phyloP scores from a whole-genome alignment of 2,113 vertebrate species.

The Carlito syrichta region DNA sequence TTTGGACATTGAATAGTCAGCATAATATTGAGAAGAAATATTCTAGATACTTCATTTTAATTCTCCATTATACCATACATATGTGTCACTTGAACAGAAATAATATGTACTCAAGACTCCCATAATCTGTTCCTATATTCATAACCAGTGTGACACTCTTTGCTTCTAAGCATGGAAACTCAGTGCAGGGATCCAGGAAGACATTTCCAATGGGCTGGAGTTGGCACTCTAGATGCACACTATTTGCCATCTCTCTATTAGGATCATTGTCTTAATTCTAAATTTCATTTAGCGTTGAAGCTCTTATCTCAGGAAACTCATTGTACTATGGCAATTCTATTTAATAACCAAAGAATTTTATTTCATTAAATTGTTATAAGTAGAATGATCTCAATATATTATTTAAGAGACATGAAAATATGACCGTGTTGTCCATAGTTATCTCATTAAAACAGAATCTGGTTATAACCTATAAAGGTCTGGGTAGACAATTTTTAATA shows the following conservation, averaged over 20 bases:
- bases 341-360: constrained; percentile 65
- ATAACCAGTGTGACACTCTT: too few relatives aligned
- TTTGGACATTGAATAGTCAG: neutral
- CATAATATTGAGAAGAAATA: neutral
- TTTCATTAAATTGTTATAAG: constrained; percentile 71
- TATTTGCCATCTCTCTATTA: constrained; percentile 14
- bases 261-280: neutral
- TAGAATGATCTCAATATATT: constrained; percentile 61
- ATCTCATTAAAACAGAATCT: constrained; percentile 68
- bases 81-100: neutral
- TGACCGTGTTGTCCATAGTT: constrained; percentile 65
- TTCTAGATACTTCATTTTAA: neutral
- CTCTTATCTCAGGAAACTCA: constrained; percentile 69
- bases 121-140: too few relatives aligned
- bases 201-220: neutral
- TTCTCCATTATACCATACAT: neutral
- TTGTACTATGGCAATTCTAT: constrained; percentile 65
- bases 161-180: neutral
- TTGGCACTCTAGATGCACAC: neutral
- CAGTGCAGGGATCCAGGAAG: neutral
- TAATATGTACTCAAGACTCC: neutral
- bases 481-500: constrained; percentile 34
- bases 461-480: constrained; percentile 49
- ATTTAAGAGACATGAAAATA: constrained; percentile 70
- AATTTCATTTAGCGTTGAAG: constrained; percentile 51